Evolutionary conservation across 2,113 vertebrate species (phyloP).

Genomic region (Natator depressus): DNA sequence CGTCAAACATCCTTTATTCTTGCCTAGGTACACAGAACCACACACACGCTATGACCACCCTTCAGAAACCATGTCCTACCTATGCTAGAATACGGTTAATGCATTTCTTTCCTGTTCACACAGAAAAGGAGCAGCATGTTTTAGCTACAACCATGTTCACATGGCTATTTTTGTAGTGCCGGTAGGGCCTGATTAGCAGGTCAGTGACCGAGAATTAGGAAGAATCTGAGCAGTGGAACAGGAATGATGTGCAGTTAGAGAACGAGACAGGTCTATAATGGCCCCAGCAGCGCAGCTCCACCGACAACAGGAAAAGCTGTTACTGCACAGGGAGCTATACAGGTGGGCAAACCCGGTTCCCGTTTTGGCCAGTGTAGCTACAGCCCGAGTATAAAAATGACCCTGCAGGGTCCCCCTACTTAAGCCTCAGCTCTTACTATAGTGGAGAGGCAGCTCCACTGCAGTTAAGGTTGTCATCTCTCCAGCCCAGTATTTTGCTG

Average conservation of each 20-base stretch:
- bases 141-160: background rate
- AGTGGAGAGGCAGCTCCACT: background rate
- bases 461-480: background rate
- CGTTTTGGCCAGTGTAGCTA: background rate
- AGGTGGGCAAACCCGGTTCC: background rate
- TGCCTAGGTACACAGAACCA: background rate
- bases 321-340: accelerated
- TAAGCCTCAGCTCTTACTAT: accelerated
- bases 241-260: background rate
- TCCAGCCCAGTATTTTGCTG: background rate
- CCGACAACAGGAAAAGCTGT: no score
- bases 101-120: background rate
- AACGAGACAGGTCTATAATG: background rate
- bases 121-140: background rate
- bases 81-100: no score
- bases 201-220: background rate
- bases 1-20: background rate
- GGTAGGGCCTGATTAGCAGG: accelerated
- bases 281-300: background rate
- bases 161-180: accelerated
- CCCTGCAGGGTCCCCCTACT: background rate
- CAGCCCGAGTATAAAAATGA: accelerated
- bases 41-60: background rate
- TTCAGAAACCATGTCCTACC: background rate
- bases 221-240: background rate